Evolutionary conservation across 2,797 vertebrate genomes (phyloP).

Genomic region (Alauda arvensis): DNA sequence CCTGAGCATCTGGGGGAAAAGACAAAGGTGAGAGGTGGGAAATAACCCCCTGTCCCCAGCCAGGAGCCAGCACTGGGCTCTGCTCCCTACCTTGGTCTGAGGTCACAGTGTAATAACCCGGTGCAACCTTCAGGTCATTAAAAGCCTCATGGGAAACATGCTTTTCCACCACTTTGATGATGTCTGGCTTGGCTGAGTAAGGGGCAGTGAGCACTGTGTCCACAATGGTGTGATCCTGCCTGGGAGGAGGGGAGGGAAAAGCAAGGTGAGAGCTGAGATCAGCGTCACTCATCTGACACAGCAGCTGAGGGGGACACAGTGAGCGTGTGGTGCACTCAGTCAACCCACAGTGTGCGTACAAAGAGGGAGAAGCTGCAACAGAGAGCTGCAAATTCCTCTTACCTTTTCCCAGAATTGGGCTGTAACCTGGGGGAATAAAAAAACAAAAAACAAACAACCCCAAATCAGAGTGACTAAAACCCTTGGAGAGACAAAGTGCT

Average conservation of each 20-base stretch:
- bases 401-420: conserved; percentile 94
- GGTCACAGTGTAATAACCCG: conserved; percentile 92
- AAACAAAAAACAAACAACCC: not conserved
- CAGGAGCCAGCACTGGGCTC: not conserved
- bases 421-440: conserved; percentile 76
- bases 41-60: not conserved
- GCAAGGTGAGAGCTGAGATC: not conserved
- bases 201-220: conserved; percentile 88
- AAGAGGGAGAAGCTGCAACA: not conserved
- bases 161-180: conserved; percentile 86
- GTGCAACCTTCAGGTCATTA: conserved; percentile 86
- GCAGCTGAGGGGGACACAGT: not conserved
- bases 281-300: not conserved
- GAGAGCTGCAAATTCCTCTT: conserved; percentile 29
- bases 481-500: not conserved
- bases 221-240: conserved; percentile 88
- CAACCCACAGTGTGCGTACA: not conserved
- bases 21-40: not conserved
- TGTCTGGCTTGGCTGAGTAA: conserved; percentile 81
- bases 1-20: conserved; percentile 80
- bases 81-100: conserved; percentile 85
- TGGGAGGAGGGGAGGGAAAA: not conserved
- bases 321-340: not conserved
- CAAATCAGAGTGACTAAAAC: conserved; percentile 5
- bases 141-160: conserved; percentile 84